Evolutionary conservation across 2,888 invertebrate genomes (phyloP), one percentile per base, ranked within the genome.

Genomic region (Galeopsomyia nigrocyanea): DNA sequence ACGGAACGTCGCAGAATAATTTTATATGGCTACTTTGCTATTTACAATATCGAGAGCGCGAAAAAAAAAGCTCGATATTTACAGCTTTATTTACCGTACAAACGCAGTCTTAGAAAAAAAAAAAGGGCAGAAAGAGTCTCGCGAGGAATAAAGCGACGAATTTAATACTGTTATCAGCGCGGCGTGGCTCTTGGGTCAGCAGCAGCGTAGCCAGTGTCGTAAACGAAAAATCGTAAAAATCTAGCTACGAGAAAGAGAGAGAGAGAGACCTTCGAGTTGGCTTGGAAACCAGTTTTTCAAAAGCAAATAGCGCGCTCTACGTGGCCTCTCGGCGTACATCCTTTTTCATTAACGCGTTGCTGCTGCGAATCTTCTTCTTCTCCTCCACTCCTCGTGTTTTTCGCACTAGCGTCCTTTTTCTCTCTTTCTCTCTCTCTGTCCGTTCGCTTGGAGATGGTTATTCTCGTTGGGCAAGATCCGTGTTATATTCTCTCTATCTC

Each of bases 161-260:
- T 39, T 39, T 39, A 39, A 39, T 39, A 7, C 39, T 39, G 39
- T 39, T 39, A 39, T 39, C 39, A 39, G 39, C 39, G 39, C 13
- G 39, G 26, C 39, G 7, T 10, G 10, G 7, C 39, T 39, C 39
- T 39, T 10, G 39, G 39, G 39, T 39, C 39, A 39, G 39, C 39
- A 39, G 39, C 10, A 5, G 39, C 13, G 7, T 31, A 39, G 39
- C 39, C 39, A 39, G 49, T 50, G 63, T 63, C 69, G 69, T 69
- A 70, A 70, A 70, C 64, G 70, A 58, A 64, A 63, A 64, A 70
- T 64, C 70, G 70, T 70, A 70, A 70, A 70, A 70, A 64, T 70
- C 64, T 56, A 56, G 62, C 49, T 10, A 62, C 51, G 39, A 10
- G 31, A 31, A 10, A n/a, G n/a, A 39, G 7, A 16, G 22, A 50